Evolutionary conservation across 2,113 vertebrate species (phyloP), one percentile per base, ranked within the genome.

Genomic region (Gobio gobio): DNA sequence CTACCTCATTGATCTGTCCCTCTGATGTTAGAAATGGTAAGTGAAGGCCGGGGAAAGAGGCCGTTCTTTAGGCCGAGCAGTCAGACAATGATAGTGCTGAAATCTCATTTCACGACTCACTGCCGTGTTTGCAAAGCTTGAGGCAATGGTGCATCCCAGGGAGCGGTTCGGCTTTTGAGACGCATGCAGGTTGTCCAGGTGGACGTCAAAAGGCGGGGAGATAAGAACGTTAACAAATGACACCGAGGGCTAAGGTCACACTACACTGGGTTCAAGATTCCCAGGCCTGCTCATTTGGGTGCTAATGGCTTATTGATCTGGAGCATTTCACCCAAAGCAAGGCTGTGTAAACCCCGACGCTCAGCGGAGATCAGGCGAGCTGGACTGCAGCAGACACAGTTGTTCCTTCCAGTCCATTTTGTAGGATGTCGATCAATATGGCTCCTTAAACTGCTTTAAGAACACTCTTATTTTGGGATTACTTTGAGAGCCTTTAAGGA

Each of bases 101-200:
- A 94, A 93, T 93, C 93, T 94, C 89, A 94, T 94, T 95, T 95
- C 94, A 95, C 90, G 90, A 91, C 86, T 93, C 91, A 86, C 91
- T 93, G 94, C 90, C 78, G 14, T 92, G 93, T 93, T 93, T 93
- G 91, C 89, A 90, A 93, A 94, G 73, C 81, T 88, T 18, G 88
- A 87, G 58, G 87, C 84, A 79, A 77, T 87, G 89, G 86, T 89
- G 85, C 87, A 85, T 89, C 87, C 86, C 74, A 36, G 83, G 87
- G 36, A 85, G 90, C 70, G 70, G 87, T 88, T n/a, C 88, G 82
- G 90, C 84, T 75, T 51, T 72, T 36, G 20, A 86, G n/a, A 85
- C 22, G 82, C 73, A 64, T 87, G 90, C 85, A 86, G 90, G 88
- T 90, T 88, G 86, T 90, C 86, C 85, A 88, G 74, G 84, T 88